A percentile compares a stretch with the other conserved stretches of the same genome.
Evolutionary conservation across 2,888 invertebrate genomes (phyloP).

Genomic region (Troilus luridus): DNA sequence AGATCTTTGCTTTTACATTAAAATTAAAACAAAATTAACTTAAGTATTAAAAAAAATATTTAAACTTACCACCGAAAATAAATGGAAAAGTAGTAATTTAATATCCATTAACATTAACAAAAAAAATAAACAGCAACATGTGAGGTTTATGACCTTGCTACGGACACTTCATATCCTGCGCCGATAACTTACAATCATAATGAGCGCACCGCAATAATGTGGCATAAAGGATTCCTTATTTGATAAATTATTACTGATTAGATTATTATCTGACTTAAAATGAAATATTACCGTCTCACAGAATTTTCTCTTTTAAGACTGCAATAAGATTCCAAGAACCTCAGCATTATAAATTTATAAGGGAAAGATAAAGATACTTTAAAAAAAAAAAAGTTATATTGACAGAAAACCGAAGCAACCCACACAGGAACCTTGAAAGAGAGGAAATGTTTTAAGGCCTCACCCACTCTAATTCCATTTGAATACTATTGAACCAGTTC

Average conservation of each 20-base stretch:
- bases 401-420: neutral
- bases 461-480: conserved; percentile 7
- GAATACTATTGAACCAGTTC: conserved; percentile 46
- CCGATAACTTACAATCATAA: neutral
- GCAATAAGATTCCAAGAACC: neutral
- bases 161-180: neutral
- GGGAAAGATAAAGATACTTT: neutral
- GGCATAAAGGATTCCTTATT: neutral
- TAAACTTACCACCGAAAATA: no score
- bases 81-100: no score
- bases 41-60: no score
- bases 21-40: no score
- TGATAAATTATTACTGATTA: conserved; percentile 5
- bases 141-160: neutral
- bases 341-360: neutral
- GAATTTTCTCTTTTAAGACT: neutral
- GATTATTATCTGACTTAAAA: neutral
- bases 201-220: neutral
- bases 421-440: conserved; percentile 37
- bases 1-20: no score
- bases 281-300: neutral
- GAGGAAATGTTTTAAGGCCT: neutral
- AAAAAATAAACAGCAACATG: neutral
- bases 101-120: no score
- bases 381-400: neutral